A percentile compares a stretch with the other conserved stretches of the same genome.
Conservation (phyloP, 2,888 invertebrate genomes). For the Strigamia maritima region DNA sequence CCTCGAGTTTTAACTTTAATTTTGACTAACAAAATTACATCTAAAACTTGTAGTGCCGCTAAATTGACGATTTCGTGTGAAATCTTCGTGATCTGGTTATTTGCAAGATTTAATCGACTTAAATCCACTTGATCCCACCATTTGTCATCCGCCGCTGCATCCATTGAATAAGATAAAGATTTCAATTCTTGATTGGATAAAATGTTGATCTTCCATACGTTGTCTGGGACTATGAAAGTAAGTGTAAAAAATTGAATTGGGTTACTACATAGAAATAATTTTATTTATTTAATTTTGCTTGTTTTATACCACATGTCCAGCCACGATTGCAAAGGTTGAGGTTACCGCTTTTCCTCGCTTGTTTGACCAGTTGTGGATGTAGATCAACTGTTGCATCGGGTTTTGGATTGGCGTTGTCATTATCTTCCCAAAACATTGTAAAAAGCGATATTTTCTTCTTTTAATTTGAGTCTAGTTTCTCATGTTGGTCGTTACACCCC, state of each 20-base stretch:
- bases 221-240: conserved; percentile 52
- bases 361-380: conserved; percentile 49
- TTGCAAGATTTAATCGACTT: conserved; percentile 64
- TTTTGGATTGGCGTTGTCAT: no score
- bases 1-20: no score
- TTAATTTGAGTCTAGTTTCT: no score
- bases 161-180: conserved; percentile 47
- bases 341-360: conserved; percentile 51
- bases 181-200: conserved; percentile 53
- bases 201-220: conserved; percentile 54
- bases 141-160: conserved; percentile 53
- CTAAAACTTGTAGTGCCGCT: conserved; percentile 52
- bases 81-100: conserved; percentile 49
- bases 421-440: no score
- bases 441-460: no score
- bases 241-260: no score
- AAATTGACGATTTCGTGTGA: conserved; percentile 49
- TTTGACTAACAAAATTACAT: no score
- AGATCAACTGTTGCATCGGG: neutral
- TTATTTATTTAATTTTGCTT: no score
- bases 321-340: conserved; percentile 50
- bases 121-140: conserved; percentile 85
- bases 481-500: no score
- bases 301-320: conserved; percentile 45
- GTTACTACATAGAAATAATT: no score